A percentile compares a stretch with the other conserved stretches of the same genome.
These are phyloP conservation scores for Diceros bicornis DNA, from an alignment of 2,797 vertebrate species.

Conservation along the genomic window DNA sequence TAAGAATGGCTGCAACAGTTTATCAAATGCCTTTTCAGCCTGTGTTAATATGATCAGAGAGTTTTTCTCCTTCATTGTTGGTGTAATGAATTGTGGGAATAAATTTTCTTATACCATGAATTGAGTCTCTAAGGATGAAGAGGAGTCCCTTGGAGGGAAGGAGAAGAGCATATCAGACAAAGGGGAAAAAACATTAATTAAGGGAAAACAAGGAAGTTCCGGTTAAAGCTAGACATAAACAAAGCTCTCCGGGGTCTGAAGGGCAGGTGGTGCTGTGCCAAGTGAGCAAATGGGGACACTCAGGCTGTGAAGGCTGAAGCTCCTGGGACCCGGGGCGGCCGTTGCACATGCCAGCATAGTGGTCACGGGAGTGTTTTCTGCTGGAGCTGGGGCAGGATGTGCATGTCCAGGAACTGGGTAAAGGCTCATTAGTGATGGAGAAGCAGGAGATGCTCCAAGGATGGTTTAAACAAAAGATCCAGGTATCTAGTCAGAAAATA, in stretches of 20 bases:
- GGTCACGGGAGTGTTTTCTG: not conserved
- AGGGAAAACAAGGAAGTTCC: not conserved
- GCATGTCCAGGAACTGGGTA: not conserved
- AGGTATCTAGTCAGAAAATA: not conserved
- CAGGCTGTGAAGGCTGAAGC: not conserved
- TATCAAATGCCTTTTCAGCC: not conserved
- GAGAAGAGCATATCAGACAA: not conserved
- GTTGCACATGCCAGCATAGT: not conserved
- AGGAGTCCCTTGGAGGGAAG: not conserved
- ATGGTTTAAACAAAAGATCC: not conserved
- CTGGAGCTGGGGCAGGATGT: not conserved
- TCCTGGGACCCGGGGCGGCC: too few species aligned
- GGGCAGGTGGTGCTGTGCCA: not conserved
- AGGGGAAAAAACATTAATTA: not conserved
- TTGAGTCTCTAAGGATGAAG: not conserved
- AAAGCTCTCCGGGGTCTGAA: not conserved
- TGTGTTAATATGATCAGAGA: not conserved
- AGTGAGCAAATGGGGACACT: not conserved
- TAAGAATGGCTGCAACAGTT: not conserved
- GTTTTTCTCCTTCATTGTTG: not conserved
- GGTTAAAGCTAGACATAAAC: not conserved
- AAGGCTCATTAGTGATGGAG: not conserved
- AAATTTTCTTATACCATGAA: not conserved
- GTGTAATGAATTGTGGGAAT: not conserved
- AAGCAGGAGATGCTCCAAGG: not conserved